phyloP scores from a whole-genome alignment of 2,888 invertebrate genomes.

The Leptopilina myrica region DNA sequence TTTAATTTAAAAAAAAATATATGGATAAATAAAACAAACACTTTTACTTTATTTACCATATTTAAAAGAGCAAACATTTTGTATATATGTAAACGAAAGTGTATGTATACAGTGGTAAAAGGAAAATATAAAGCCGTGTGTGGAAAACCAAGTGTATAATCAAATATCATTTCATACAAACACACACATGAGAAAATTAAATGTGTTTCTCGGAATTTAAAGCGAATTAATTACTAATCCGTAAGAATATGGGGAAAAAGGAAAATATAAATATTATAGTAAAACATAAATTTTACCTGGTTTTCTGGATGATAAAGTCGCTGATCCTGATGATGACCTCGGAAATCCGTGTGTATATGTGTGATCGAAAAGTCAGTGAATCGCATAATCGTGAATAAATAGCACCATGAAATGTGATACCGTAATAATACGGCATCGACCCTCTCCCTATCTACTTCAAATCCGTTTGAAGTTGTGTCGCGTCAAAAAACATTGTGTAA shows the following conservation, averaged over 20 bases:
- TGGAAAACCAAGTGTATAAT: too few relatives aligned
- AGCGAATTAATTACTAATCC: background rate
- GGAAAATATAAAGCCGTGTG: too few relatives aligned
- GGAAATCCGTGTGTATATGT: background rate
- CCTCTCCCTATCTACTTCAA: constrained; percentile 42
- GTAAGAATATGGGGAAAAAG: background rate
- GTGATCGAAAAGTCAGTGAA: constrained; percentile 10
- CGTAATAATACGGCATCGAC: constrained; percentile 50
- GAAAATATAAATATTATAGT: background rate
- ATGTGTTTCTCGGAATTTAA: background rate
- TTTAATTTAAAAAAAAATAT: too few relatives aligned
- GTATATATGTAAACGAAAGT: too few relatives aligned
- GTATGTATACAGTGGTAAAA: too few relatives aligned
- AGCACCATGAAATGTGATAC: constrained; percentile 30
- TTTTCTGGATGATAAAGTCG: constrained; percentile 12
- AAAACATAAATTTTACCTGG: background rate
- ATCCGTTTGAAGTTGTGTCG: constrained; percentile 51
- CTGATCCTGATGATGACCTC: constrained; percentile 27
- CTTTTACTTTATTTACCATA: too few relatives aligned
- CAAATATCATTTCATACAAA: too few relatives aligned
- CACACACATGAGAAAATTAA: background rate
- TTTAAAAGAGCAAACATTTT: too few relatives aligned
- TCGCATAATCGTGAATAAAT: constrained; percentile 32
- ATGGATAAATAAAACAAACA: too few relatives aligned
- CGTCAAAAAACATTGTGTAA: constrained; percentile 55